Evolutionary conservation across 2,888 invertebrate genomes (phyloP), one percentile per base, ranked within the genome.

Genomic region (Sphaeridia pumilis): DNA sequence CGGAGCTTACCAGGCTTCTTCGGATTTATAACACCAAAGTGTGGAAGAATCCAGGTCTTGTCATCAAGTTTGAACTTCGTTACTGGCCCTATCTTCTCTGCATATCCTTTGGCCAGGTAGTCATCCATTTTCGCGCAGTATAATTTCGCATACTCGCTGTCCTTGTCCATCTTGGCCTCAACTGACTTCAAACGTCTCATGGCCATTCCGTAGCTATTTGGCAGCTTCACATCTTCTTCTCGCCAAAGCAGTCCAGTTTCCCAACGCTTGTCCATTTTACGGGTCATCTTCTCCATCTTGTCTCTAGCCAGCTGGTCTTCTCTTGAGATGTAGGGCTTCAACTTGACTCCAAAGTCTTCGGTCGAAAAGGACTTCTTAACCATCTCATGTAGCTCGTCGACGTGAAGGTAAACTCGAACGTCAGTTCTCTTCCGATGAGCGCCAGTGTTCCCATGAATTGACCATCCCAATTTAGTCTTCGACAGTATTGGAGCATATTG

Each of bases 1-100:
- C 64, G 34, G 0, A 59, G n/a, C 24, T 62, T 64, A 2, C 31
- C 49, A 2, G 64, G 58, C 36, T 64, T 62, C 24, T 59, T 60
- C 2, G 53, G 55, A 20, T 55, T 58, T 1, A 17, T 22, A 1
- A 58, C 61, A 0, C 48, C 53, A 51, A 61, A 60, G 34, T 64
- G 61, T 2, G 61, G 60, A 1, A 64, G 35, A 26, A 58, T 60
- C 55, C 51, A 61, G 4, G 43, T 53, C 17, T 38, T 41, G 2
- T 17, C 4, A 20, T 14, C 17, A 3, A 3, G 2, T 4, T 12
- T 12, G 1, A 3, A 14, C 10, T 4, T 38, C 26, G 57, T 55
- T 21, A 44, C 45, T 25, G 1, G 2, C 7, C 36, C 31, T 7
- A 57, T 14, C 12, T 41, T 26, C 12, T 38, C 14, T 2, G 46